A percentile compares a stretch with the other conserved stretches of the same genome.
These are phyloP conservation scores for Cephonodes hylas DNA, from an alignment of 2,888 invertebrate species.

Conservation along the genomic window DNA sequence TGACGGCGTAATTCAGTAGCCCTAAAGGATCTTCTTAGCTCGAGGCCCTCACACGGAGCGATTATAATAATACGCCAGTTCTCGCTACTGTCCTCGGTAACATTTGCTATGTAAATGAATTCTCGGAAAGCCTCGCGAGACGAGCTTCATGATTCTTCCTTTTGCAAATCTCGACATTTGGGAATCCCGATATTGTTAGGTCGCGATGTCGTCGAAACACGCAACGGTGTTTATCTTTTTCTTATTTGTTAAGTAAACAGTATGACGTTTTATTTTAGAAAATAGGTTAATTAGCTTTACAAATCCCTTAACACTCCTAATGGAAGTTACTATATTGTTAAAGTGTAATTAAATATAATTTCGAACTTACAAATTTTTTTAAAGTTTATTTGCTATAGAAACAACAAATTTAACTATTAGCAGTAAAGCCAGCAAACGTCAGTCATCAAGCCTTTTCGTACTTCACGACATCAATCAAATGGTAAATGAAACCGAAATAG, in stretches of 20 bases:
- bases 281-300: neutral
- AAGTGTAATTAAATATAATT: too few species aligned
- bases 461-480: too few species aligned
- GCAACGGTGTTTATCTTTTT: neutral
- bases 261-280: neutral
- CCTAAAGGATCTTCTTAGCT: neutral
- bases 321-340: neutral
- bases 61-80: conserved; percentile 18
- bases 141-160: conserved; percentile 46
- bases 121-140: conserved; percentile 60
- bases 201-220: neutral
- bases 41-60: neutral
- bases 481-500: too few species aligned
- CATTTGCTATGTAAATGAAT: conserved; percentile 67
- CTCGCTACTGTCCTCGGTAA: conserved; percentile 22
- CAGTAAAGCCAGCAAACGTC: too few species aligned
- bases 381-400: too few species aligned
- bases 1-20: neutral
- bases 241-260: neutral
- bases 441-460: too few species aligned
- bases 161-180: conserved; percentile 53
- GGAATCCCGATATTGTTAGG: conserved; percentile 45
- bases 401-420: too few species aligned
- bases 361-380: too few species aligned
- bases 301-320: neutral